Conservation (phyloP, 1,140 invertebrate genomes). For the Periplaneta americana region DNA sequence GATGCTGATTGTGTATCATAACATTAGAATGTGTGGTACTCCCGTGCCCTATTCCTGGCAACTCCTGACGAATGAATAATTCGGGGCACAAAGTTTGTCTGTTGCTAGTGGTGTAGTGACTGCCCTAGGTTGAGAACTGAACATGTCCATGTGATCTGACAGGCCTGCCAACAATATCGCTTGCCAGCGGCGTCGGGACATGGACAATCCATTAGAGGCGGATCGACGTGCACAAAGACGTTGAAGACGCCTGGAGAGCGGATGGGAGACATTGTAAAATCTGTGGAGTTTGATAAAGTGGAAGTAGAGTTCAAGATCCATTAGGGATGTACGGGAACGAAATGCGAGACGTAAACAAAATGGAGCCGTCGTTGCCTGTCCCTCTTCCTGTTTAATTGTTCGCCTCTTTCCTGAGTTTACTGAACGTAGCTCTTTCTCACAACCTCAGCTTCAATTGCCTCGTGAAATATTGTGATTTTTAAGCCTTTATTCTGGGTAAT, state of each 20-base stretch:
- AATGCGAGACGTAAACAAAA: too few relatives aligned
- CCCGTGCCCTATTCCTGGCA: too few relatives aligned
- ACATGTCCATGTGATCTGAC: background rate
- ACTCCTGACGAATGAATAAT: background rate
- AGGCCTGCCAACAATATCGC: background rate
- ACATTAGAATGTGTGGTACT: too few relatives aligned
- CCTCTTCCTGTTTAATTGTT: too few relatives aligned
- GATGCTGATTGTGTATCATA: too few relatives aligned
- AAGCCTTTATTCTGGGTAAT: too few relatives aligned
- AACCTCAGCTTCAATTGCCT: too few relatives aligned
- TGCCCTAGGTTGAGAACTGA: background rate
- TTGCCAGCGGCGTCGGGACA: background rate
- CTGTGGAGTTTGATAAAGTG: background rate
- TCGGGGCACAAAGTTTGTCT: background rate
- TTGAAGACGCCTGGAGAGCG: background rate
- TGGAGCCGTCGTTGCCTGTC: too few relatives aligned
- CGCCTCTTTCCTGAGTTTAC: too few relatives aligned
- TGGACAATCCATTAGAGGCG: background rate
- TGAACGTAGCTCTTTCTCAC: too few relatives aligned
- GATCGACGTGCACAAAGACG: background rate
- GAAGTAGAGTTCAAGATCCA: background rate
- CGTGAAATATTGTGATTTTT: too few relatives aligned
- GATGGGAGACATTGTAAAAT: background rate
- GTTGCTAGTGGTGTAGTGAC: background rate
- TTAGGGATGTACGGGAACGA: background rate